A percentile compares a stretch with the other conserved stretches of the same genome.
Evolutionary conservation across 2,888 invertebrate genomes (phyloP).

Genomic region (Cremastobaeus sp.): DNA sequence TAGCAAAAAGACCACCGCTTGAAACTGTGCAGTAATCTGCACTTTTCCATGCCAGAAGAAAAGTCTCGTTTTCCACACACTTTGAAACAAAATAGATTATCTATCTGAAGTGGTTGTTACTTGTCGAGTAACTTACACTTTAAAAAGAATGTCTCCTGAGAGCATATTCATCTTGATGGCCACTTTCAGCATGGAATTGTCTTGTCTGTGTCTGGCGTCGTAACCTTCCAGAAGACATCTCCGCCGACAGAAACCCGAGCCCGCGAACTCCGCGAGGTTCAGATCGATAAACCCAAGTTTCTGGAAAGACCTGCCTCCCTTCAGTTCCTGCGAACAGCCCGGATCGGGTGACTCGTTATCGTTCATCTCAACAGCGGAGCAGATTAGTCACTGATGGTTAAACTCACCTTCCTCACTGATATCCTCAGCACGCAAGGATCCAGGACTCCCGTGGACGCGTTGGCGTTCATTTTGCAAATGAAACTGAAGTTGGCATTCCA

Average conservation of each 20-base stretch:
- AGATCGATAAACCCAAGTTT: constrained; percentile 98
- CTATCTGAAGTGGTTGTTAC: too few relatives aligned
- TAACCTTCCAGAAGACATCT: constrained; percentile 97
- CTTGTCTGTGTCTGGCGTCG: constrained; percentile 93
- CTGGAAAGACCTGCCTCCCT: constrained; percentile 91
- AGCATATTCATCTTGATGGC: constrained; percentile 96
- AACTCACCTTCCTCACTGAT: constrained; percentile 94
- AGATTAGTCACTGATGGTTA: too few relatives aligned
- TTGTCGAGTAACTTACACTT: constrained; percentile 91
- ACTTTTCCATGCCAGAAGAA: too few relatives aligned
- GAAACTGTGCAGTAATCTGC: too few relatives aligned
- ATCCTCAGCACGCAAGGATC: constrained; percentile 95
- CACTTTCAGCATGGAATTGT: constrained; percentile 96
- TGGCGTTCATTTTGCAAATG: constrained; percentile 97
- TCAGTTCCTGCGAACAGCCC: constrained; percentile 85
- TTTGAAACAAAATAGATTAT: too few relatives aligned
- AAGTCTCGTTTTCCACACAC: too few relatives aligned
- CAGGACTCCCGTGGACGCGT: constrained; percentile 94
- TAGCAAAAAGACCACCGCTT: too few relatives aligned
- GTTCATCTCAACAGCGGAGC: too few relatives aligned
- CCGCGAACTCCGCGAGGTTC: constrained; percentile 97
- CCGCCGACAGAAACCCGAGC: constrained; percentile 90
- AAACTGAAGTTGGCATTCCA: constrained; percentile 96
- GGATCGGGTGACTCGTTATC: too few relatives aligned
- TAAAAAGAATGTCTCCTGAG: constrained; percentile 97